A percentile compares a stretch with the other conserved stretches of the same genome.
phyloP scores from a whole-genome alignment of 2,797 vertebrate species.

The Acrossocheilus wenchowensis region DNA sequence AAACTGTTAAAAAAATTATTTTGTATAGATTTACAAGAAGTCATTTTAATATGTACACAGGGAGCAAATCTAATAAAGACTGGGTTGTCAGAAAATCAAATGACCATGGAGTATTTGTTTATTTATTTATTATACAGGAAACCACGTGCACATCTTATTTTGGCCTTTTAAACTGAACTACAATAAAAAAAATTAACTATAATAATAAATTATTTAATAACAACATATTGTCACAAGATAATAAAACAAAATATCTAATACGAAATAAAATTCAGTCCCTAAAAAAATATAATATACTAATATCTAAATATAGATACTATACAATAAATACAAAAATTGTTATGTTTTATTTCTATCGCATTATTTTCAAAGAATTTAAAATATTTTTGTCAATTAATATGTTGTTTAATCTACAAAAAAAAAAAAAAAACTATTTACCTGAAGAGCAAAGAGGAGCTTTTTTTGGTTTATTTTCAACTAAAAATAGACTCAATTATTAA shows the following conservation, averaged over 20 bases:
- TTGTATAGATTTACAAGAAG: constrained; percentile 61
- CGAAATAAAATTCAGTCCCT: background rate
- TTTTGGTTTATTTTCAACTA: background rate
- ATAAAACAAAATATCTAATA: background rate
- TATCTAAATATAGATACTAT: background rate
- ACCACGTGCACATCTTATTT: background rate
- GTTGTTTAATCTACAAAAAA: background rate
- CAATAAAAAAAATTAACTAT: background rate
- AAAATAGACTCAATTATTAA: background rate
- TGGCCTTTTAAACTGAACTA: background rate
- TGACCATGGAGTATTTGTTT: background rate
- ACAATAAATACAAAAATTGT: background rate
- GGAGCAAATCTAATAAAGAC: constrained; percentile 66
- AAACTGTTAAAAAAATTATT: constrained; percentile 52
- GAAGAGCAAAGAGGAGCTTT: background rate
- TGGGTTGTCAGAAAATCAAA: constrained; percentile 60
- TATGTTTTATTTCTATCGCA: background rate
- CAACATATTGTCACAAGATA: background rate
- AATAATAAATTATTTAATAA: background rate
- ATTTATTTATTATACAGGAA: background rate
- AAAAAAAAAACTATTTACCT: background rate
- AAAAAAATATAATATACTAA: background rate
- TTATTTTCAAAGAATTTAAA: background rate
- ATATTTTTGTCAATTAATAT: background rate
- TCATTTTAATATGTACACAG: constrained; percentile 60